These are phyloP conservation scores for Eledona agricola DNA, from an alignment of 2,888 invertebrate genomes.

Conservation along the genomic window DNA sequence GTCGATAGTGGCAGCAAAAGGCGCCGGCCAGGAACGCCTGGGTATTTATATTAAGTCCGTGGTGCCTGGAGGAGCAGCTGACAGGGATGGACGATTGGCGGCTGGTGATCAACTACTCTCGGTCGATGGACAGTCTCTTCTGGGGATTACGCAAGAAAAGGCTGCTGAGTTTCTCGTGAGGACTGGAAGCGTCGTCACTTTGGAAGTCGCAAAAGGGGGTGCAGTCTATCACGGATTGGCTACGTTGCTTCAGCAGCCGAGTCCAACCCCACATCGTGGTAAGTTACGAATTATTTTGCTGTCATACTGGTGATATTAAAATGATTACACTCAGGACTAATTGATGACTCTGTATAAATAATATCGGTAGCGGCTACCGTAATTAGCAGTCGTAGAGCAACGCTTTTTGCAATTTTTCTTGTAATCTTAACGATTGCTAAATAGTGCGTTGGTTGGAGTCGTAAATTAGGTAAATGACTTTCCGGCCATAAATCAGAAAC, in stretches of 20 bases:
- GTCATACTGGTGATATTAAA: not conserved
- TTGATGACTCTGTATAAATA: too few relatives aligned
- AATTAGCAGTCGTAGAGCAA: too few relatives aligned
- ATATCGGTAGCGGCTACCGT: too few relatives aligned
- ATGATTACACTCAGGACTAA: too few relatives aligned
- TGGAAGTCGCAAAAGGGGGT: conserved; percentile 98
- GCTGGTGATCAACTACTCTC: conserved; percentile 97
- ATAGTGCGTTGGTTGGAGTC: too few relatives aligned
- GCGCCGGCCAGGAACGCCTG: conserved; percentile 67
- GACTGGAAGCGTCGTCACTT: conserved; percentile 91
- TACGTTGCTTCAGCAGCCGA: conserved; percentile 90
- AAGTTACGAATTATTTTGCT: conserved; percentile 48
- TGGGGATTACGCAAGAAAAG: conserved; percentile 79
- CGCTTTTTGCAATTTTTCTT: too few relatives aligned
- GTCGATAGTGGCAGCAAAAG: conserved; percentile 97
- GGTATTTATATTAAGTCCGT: conserved; percentile 99
- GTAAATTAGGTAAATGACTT: too few relatives aligned
- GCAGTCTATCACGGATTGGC: conserved; percentile 97
- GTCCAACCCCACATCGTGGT: conserved; percentile 82
- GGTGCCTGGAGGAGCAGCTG: conserved; percentile 92
- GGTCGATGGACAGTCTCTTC: conserved; percentile 90
- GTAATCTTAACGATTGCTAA: too few relatives aligned
- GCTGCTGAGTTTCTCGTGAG: conserved; percentile 96
- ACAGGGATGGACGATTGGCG: conserved; percentile 91
- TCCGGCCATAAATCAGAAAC: too few relatives aligned